Evolutionary conservation across 1,140 invertebrate genomes (phyloP).

Genomic region (Brachionus plicatilis): DNA sequence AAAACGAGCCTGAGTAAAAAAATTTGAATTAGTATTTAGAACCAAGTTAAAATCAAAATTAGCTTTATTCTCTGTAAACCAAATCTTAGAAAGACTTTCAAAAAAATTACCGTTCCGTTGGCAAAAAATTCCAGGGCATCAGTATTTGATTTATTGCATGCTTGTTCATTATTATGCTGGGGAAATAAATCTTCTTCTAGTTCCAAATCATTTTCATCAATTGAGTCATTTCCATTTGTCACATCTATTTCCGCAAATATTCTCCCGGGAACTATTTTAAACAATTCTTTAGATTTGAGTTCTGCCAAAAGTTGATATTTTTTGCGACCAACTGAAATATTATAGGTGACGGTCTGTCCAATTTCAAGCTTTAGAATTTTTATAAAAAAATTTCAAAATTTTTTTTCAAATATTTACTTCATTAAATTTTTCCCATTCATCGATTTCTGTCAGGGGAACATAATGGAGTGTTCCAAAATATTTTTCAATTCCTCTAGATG

Average conservation of each 20-base stretch:
- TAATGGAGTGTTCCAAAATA: neutral
- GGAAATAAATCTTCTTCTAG: no score
- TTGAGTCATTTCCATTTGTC: neutral
- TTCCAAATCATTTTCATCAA: neutral
- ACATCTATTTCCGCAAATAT: neutral
- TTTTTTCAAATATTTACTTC: neutral
- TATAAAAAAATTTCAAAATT: neutral
- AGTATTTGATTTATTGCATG: no score
- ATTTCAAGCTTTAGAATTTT: neutral
- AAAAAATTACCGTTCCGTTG: no score
- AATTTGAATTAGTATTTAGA: neutral
- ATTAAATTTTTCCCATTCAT: neutral
- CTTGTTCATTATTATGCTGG: no score
- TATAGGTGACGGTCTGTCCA: neutral
- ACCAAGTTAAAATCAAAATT: neutral
- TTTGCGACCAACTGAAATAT: neutral
- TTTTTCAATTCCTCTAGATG: neutral
- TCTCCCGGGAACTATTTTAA: neutral
- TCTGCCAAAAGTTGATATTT: neutral
- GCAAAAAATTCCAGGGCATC: no score
- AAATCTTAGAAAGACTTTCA: no score
- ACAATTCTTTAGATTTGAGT: neutral
- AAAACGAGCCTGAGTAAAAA: neutral
- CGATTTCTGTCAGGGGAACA: neutral
- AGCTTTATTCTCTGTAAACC: neutral